phyloP scores from a whole-genome alignment of 2,797 vertebrate species.

The Oreortyx pictus region DNA sequence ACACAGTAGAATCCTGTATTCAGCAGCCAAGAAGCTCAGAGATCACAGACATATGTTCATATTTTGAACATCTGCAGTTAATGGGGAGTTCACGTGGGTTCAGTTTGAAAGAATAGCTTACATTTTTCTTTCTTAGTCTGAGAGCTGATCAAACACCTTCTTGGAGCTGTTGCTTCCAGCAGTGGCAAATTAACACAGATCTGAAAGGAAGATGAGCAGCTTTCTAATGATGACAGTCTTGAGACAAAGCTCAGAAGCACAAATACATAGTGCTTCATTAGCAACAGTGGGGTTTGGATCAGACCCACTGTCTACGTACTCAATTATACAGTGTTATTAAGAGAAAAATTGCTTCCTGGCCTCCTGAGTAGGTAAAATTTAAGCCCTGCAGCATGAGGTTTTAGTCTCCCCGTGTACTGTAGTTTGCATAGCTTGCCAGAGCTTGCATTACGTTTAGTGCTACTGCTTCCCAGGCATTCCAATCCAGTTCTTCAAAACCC shows the following conservation, averaged over 20 bases:
- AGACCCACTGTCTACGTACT: conserved; percentile 9
- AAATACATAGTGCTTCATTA: conserved; percentile 17
- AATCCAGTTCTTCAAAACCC: not conserved
- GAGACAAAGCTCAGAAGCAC: conserved; percentile 25
- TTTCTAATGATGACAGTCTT: not conserved
- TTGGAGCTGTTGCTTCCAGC: not conserved
- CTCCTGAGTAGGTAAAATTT: conserved; percentile 16
- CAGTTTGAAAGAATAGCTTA: conserved; percentile 17
- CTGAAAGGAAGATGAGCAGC: not conserved
- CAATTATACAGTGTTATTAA: conserved; percentile 5
- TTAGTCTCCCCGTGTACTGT: not conserved
- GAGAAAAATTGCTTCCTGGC: conserved; percentile 33
- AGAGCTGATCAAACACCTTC: not conserved
- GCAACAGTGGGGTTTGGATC: not conserved
- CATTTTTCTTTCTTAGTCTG: not conserved
- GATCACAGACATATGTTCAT: not conserved
- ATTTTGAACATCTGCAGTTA: not conserved
- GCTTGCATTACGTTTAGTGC: conserved; percentile 7
- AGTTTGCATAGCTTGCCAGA: not conserved
- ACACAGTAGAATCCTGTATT: not conserved
- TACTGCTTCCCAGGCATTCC: conserved; percentile 16
- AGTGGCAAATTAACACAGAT: not conserved
- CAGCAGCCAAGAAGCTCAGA: conserved; percentile 10
- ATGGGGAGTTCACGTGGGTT: not conserved
- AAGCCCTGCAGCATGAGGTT: conserved; percentile 16